Evolutionary conservation across 2,888 invertebrate genomes (phyloP).

Genomic region (Campoplex nolae): DNA sequence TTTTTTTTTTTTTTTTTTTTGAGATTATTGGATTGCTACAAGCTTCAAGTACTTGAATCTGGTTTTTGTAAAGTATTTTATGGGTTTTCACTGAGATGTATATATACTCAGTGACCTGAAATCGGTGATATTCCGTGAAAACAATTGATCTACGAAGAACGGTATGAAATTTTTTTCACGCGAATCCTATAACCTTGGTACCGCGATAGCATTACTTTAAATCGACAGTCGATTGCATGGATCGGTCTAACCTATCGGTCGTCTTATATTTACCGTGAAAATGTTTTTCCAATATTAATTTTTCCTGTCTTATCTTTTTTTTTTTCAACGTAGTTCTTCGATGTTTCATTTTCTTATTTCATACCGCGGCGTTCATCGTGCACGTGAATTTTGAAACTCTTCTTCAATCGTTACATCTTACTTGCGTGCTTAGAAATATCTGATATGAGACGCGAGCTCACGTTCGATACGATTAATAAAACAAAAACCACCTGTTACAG

Average conservation of each 20-base stretch:
- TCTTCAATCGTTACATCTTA: constrained; percentile 17
- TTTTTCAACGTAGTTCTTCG: not conserved
- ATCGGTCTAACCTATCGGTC: not conserved
- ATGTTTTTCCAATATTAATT: not conserved
- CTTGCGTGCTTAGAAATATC: constrained; percentile 14
- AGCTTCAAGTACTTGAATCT: too few species aligned
- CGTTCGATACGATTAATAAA: constrained; percentile 73
- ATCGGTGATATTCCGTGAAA: too few species aligned
- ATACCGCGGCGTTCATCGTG: not conserved
- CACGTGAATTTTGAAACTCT: not conserved
- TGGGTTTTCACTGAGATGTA: too few species aligned
- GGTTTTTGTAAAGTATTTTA: too few species aligned
- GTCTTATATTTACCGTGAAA: not conserved
- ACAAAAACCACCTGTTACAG: constrained; percentile 81
- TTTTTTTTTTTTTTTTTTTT: too few species aligned
- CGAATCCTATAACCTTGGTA: too few species aligned
- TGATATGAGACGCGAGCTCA: constrained; percentile 30
- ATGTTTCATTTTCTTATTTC: not conserved
- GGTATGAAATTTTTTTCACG: too few species aligned
- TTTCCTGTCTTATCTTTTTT: not conserved
- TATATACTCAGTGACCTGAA: too few species aligned
- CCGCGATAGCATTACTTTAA: not conserved
- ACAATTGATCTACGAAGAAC: too few species aligned
- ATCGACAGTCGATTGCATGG: not conserved
- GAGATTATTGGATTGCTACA: too few species aligned